These are phyloP conservation scores for Phoenicopterus ruber DNA, from an alignment of 2,113 vertebrate genomes.

Conservation along the genomic window DNA sequence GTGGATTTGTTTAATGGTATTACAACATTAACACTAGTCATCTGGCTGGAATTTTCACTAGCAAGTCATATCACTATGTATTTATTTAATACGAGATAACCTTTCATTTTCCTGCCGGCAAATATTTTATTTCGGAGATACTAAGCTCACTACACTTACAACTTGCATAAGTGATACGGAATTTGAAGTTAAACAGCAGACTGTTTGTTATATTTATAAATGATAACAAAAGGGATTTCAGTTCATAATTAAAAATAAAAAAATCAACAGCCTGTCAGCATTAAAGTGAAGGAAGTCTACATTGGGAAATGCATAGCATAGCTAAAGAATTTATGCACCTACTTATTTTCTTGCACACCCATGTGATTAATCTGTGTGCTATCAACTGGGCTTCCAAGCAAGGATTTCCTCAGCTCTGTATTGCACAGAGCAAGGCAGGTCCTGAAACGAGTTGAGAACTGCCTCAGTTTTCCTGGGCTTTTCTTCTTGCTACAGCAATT, in stretches of 20 bases:
- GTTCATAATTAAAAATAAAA: conserved; percentile 50
- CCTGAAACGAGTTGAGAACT: neutral
- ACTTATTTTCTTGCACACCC: conserved; percentile 3
- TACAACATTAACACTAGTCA: conserved; percentile 27
- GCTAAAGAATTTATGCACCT: neutral
- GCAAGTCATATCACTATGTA: conserved; percentile 4
- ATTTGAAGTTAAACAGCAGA: conserved; percentile 30
- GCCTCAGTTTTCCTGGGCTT: neutral
- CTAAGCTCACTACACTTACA: conserved; percentile 39
- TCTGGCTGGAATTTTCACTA: conserved; percentile 45
- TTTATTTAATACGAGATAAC: conserved; percentile 51
- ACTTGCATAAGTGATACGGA: neutral
- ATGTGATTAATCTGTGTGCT: neutral
- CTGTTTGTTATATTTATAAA: conserved; percentile 9
- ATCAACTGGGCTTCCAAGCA: neutral
- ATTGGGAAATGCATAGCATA: neutral
- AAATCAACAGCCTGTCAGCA: conserved; percentile 17
- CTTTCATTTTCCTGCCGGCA: conserved; percentile 25
- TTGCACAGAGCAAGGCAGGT: neutral
- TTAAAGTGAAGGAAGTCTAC: neutral
- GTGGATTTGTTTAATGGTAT: conserved; percentile 27
- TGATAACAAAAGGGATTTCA: conserved; percentile 32
- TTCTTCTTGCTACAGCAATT: neutral
- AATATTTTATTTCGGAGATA: conserved; percentile 57
- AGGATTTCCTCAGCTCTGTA: neutral